Base-by-base conservation (phyloP, 2,888 invertebrate genomes). In the Omphaloscelis lunosa region DNA sequence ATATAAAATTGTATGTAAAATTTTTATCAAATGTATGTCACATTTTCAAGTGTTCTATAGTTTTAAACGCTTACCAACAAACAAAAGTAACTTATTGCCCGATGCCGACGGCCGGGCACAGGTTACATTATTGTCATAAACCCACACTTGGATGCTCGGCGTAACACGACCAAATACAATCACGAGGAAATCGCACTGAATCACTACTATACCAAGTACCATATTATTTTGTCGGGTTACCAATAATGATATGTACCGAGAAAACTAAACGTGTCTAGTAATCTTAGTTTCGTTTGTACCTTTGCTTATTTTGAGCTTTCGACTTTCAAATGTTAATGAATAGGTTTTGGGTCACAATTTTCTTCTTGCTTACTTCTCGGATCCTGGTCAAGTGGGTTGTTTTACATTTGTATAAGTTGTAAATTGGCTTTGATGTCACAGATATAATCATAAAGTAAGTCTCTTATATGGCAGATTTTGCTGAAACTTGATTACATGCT, bases 21-120 rank as follows among this genome's bases (percentile, higher is more conserved):
- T 11, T 23, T 23, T 41, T 39, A 9, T 51, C 1, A 74, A 79
- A 80, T 85, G 79, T 78, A 92, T 92, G 88, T 89, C 77, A 87
- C 48, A 78, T 73, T 89, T 88, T 89, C 45, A 71, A 79, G 84
- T 93, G 86, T 89, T 90, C 94, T 94, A 93, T 93, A 93, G 91
- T 94, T 94, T 93, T 91, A 94, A 94, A 93, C 90, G 91, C 92
- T 93, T 93, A 93, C 93, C 93, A 94, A 94, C 94, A 95, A 94
- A 94, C 94, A 95, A 94, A 94, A 93, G 92, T 94, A 91, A 94
- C 90, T 93, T 94, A 95, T 93, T 93, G 92, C 92, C 86, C 86
- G 93, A 93, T 91, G 93, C 93, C 93, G 90, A 89, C 92, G 93
- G 92, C 92, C 91, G 92, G 86, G 90, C 92, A 90, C 93, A 94